Base-by-base conservation (phyloP, 2,888 invertebrate genomes). In the Pyrgus malvae region DNA sequence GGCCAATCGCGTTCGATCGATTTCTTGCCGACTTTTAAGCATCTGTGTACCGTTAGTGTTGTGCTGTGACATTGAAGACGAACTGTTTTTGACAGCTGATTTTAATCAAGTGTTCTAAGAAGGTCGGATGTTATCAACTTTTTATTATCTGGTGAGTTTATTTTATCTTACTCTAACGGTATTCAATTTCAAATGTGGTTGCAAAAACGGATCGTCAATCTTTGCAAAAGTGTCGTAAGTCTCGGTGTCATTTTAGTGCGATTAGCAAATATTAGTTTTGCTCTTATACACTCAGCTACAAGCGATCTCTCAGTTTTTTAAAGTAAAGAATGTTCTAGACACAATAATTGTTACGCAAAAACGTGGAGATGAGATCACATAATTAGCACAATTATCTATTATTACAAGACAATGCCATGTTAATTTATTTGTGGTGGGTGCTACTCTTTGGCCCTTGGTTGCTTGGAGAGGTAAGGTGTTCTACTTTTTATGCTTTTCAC, bases 1-100 rank as follows among this genome's bases (percentile, higher is more conserved):
- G 76, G 73, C 83, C 83, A 85, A 85, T 86, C 80, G 79, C 78
- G 74, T 77, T 79, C 76, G 76, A 80, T 80, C 79, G 79, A 82
- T 83, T 82, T 83, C 78, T 83, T 84, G 60, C 70, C 78, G 74
- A 76, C 71, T 76, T 80, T 69, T 80, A 78, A 76, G 70, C 72
- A 75, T 74, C 78, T 75, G 79, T 79, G 77, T 80, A 75, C 77
- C 78, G 78, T 82, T 83, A 76, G 81, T 78, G 78, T 68, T 75
- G 78, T 82, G 80, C 63, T 78, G 83, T 87, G 84, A 83, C 84
- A 80, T 80, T 86, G 67, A 63, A 62, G 68, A 68, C 66, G 46
- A 49, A 57, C 56, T 60, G 51, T 61, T 55, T 58, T 56, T 64
- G 57, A 59, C 64, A 58, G 56, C 59, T 63, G 70, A 68, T 64